These are phyloP conservation scores for Anniella stebbinsi DNA, from an alignment of 2,797 vertebrate species.

Conservation along the genomic window DNA sequence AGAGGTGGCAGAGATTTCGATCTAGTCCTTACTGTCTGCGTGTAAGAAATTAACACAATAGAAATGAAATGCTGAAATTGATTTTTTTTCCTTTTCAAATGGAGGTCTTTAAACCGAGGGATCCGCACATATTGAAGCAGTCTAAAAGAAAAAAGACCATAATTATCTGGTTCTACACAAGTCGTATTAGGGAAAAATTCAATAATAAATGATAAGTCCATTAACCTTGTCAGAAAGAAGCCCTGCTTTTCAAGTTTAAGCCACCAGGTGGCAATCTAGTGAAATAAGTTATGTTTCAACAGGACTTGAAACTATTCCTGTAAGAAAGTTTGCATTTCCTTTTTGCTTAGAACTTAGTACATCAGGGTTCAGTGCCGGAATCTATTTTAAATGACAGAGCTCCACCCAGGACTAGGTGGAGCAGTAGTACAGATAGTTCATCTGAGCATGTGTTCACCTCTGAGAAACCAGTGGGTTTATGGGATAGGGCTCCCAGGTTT, in stretches of 20 bases:
- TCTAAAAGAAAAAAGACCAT: background rate
- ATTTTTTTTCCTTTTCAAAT: slow-evolving; percentile 21
- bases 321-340: background rate
- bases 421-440: background rate
- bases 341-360: background rate
- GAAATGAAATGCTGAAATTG: slow-evolving; percentile 40
- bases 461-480: background rate
- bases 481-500: background rate
- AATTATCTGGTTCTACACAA: fast-evolving
- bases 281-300: slow-evolving; percentile 37
- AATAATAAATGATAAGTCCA: background rate
- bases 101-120: background rate
- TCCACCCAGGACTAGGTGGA: background rate
- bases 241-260: background rate
- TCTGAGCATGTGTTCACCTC: background rate
- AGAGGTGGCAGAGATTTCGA: slow-evolving; percentile 9
- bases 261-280: slow-evolving; percentile 77
- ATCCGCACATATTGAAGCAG: background rate
- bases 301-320: fast-evolving
- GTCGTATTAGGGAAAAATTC: background rate
- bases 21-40: background rate
- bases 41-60: slow-evolving; percentile 33
- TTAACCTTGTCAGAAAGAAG: background rate
- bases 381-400: background rate
- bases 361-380: background rate